Evolutionary conservation across 1,140 invertebrate genomes (phyloP).

Genomic region (Babylonia areolata): DNA sequence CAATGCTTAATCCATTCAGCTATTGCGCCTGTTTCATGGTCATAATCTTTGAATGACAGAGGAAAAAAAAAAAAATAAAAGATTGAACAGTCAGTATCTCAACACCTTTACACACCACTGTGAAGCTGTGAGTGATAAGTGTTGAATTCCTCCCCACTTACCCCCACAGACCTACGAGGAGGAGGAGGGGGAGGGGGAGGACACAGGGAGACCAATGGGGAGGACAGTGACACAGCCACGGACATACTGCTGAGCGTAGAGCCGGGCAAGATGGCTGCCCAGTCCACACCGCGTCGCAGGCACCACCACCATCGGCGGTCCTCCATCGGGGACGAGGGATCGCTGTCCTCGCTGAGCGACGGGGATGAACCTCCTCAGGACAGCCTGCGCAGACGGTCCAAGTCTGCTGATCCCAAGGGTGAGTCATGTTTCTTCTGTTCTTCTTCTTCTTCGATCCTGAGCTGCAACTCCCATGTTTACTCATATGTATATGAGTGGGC

Average conservation of each 20-base stretch:
- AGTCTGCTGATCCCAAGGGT: conserved; percentile 59
- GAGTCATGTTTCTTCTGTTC: too few species aligned
- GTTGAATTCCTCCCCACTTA: too few species aligned
- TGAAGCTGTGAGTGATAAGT: too few species aligned
- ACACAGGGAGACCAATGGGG: conserved; percentile 51
- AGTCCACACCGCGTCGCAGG: background rate
- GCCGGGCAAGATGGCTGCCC: conserved; percentile 9
- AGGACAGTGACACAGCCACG: conserved; percentile 63
- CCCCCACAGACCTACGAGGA: background rate
- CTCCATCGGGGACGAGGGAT: conserved; percentile 53
- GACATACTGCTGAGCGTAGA: conserved; percentile 55
- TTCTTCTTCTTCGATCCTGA: too few species aligned
- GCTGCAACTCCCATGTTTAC: too few species aligned
- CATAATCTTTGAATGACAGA: too few species aligned
- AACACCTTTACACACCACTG: too few species aligned
- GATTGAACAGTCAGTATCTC: too few species aligned
- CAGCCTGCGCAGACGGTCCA: conserved; percentile 49
- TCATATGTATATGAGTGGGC: too few species aligned
- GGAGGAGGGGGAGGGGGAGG: background rate
- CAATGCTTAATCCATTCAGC: too few species aligned
- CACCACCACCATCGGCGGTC: conserved; percentile 40
- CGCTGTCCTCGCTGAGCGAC: conserved; percentile 50
- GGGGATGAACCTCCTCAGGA: conserved; percentile 37
- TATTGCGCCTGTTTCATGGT: too few species aligned
- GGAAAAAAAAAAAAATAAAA: too few species aligned